A percentile compares a stretch with the other conserved stretches of the same genome.
These are phyloP conservation scores for Copidosoma floridanum DNA, from an alignment of 1,140 invertebrate species.

Conservation along the genomic window DNA sequence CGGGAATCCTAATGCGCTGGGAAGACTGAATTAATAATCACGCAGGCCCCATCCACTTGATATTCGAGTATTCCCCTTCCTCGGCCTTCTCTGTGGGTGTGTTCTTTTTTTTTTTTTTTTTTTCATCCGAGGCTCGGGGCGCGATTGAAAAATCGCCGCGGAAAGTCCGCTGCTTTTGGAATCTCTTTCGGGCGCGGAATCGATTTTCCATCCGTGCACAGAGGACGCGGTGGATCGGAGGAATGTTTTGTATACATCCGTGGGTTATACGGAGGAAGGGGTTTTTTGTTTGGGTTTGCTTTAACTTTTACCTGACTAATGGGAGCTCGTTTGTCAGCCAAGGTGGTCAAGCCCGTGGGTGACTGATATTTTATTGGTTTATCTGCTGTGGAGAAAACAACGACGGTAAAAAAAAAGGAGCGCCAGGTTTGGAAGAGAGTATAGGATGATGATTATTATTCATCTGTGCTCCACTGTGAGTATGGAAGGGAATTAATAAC, in stretches of 20 bases:
- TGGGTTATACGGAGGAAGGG: not conserved
- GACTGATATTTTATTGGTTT: no score
- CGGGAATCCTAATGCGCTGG: slow-evolving; percentile 1
- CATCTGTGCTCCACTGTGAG: no score
- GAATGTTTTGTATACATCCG: not conserved
- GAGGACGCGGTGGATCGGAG: not conserved
- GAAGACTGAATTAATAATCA: slow-evolving; percentile 13
- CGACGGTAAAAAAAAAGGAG: no score
- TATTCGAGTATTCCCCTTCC: not conserved
- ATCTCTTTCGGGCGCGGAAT: not conserved
- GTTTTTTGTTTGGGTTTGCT: not conserved
- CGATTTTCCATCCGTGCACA: no score
- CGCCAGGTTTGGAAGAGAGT: no score
- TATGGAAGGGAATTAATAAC: no score
- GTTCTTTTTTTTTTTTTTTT: no score
- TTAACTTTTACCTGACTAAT: not conserved
- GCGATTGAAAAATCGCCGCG: slow-evolving; percentile 9
- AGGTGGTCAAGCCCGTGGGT: no score
- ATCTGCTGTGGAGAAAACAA: no score
- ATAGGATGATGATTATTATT: no score
- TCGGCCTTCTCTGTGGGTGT: not conserved
- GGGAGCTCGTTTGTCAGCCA: not conserved
- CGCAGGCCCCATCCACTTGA: not conserved
- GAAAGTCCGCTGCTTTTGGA: slow-evolving; percentile 3
- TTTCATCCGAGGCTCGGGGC: not conserved